Evolutionary conservation across 2,797 vertebrate species (phyloP), one percentile per base, ranked within the genome.

Genomic region (Sardinella longiceps): DNA sequence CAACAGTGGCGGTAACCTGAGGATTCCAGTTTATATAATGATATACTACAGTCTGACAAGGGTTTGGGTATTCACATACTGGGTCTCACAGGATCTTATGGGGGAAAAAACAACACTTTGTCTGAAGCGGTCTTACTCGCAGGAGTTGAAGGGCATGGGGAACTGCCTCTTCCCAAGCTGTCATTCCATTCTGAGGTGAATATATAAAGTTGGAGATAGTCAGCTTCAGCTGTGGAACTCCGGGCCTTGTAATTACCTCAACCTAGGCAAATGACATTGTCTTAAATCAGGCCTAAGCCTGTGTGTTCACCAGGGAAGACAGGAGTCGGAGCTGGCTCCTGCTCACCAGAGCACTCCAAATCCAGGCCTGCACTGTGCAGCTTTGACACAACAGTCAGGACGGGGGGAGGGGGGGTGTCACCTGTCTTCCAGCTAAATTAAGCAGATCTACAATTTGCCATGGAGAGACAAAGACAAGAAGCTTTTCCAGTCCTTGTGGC

Each of bases 1-100:
- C 81, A 82, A 83, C 43, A 48, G 66, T 53, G 51, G 48, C 70
- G 51, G 82, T 82, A 70, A 82, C 48, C 70, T 70, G 33, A 46
- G 48, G 43, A 84, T 82, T 30, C 58, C 63, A 86, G 74, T 80
- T 85, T 85, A 58, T 80, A 77, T 83, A 56, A 86, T 82, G 82
- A 83, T 83, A 77, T 84, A 58, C 80, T 88, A 56, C 82, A n/a
- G 1, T 20, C 43, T 77, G 37, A 77, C 33, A 33, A 77, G 70
- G 20, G 37, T 39, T 43, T 23, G 37, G 37, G 70, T 77, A 77
- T 39, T 43, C 33, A 5, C 23, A 77, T 6, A 39, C 37, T 23
- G 37, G 33, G 33, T 77, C 70, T 77, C 70, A 77, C 37, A 20
- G 37, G 37, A 77, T 33, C 20, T 23, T 20, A 20, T 3, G 70